These are phyloP conservation scores for Peromyscus nudipes DNA, from an alignment of 2,797 vertebrate species.

Conservation along the genomic window DNA sequence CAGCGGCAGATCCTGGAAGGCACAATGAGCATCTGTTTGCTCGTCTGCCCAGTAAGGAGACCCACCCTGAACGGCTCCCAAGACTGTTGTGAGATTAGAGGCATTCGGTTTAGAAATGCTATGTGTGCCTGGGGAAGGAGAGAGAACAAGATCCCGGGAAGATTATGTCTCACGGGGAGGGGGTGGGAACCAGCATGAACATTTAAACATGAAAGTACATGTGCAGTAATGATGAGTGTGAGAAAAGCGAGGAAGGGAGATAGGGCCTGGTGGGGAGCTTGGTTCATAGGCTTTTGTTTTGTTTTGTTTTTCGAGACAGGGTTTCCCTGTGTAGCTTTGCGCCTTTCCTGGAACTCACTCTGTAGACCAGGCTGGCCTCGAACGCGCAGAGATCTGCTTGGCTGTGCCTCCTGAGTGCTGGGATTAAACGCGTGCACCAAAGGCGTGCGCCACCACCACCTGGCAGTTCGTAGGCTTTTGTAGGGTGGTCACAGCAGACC, in stretches of 20 bases:
- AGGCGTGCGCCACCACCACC: too few relatives aligned
- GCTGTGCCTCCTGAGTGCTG: too few relatives aligned
- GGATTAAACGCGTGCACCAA: too few relatives aligned
- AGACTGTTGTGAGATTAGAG: not conserved
- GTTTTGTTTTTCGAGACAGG: too few relatives aligned
- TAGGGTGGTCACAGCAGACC: not conserved
- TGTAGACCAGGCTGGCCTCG: too few relatives aligned
- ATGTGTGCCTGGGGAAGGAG: not conserved
- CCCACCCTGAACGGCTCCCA: not conserved
- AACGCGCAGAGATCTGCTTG: too few relatives aligned
- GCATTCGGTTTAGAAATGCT: not conserved
- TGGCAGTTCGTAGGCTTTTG: rapidly evolving
- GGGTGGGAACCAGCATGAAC: not conserved
- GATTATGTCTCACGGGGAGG: not conserved
- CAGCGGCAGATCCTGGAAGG: not conserved
- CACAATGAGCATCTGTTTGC: not conserved
- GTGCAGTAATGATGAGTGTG: rapidly evolving
- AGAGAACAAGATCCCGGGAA: not conserved
- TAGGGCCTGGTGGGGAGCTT: not conserved
- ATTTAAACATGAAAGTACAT: rapidly evolving
- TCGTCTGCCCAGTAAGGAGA: not conserved
- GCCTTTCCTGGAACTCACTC: too few relatives aligned
- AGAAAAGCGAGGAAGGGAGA: not conserved
- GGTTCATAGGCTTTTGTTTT: not conserved
- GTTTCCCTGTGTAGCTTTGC: too few relatives aligned